Conservation (phyloP, 1,140 invertebrate genomes). For the Hestina assimilis region DNA sequence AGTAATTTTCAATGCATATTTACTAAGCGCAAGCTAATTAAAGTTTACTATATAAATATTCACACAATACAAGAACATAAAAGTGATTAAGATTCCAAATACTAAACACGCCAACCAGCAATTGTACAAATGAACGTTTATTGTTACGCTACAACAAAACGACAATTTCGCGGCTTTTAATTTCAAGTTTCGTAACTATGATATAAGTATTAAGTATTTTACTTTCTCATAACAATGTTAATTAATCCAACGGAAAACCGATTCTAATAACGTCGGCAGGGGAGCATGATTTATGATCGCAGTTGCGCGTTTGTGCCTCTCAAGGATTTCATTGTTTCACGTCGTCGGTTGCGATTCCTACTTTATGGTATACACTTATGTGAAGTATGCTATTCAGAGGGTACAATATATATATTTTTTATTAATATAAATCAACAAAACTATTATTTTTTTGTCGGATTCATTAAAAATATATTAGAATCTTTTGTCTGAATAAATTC, state of each 20-base stretch:
- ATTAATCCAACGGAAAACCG: slow-evolving; percentile 33
- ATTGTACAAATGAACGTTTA: not conserved
- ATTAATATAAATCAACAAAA: too few relatives aligned
- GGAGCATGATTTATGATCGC: slow-evolving; percentile 36
- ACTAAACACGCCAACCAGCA: not conserved
- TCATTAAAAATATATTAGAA: too few relatives aligned
- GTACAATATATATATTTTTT: too few relatives aligned
- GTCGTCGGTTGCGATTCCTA: slow-evolving; percentile 17
- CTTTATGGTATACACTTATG: not conserved
- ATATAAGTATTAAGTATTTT: slow-evolving; percentile 32
- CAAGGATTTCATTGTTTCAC: slow-evolving; percentile 25
- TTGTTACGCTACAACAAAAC: not conserved
- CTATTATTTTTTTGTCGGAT: too few relatives aligned
- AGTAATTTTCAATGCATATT: too few relatives aligned
- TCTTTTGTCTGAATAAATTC: too few relatives aligned
- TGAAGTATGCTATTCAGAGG: not conserved
- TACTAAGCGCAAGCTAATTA: too few relatives aligned
- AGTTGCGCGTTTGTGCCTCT: slow-evolving; percentile 32
- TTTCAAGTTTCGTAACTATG: slow-evolving; percentile 8
- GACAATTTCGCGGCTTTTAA: not conserved
- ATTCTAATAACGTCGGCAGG: slow-evolving; percentile 32
- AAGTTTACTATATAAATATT: too few relatives aligned
- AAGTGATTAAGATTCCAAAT: not conserved
- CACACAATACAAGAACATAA: not conserved
- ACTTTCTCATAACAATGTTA: slow-evolving; percentile 33